Conservation (phyloP, 2,113 vertebrate genomes). For the Peromyscus polionotus region DNA sequence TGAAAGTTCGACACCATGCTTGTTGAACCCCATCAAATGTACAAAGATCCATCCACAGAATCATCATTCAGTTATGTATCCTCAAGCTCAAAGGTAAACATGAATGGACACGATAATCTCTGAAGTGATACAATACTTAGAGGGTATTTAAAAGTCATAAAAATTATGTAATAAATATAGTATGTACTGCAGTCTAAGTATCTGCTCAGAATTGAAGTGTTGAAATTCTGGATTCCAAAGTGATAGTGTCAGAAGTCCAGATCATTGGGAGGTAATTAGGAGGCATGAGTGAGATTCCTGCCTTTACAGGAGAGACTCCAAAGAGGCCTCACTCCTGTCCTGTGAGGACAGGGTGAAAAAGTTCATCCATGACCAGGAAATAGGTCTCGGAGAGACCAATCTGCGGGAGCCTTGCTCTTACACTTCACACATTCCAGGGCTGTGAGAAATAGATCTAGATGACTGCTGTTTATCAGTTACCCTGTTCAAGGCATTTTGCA, state of each 20-base stretch:
- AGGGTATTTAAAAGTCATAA: not conserved
- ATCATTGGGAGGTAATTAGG: rapidly evolving
- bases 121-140: not conserved
- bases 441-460: not conserved
- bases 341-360: not conserved
- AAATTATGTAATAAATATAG: not conserved
- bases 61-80: not conserved
- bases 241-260: not conserved
- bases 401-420: not conserved
- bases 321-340: too few species aligned
- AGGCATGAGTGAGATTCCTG: not conserved
- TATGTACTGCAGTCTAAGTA: not conserved
- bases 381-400: too few species aligned
- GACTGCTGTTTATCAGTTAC: not conserved
- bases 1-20: not conserved
- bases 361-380: not conserved
- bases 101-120: not conserved
- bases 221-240: not conserved
- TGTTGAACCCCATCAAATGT: too few species aligned
- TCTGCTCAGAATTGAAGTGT: not conserved
- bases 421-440: not conserved
- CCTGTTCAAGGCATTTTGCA: not conserved
- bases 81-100: not conserved
- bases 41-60: not conserved
- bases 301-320: not conserved